These are phyloP conservation scores for Romanomermis culicivorax DNA, from an alignment of 2,888 invertebrate genomes.

Conservation along the genomic window DNA sequence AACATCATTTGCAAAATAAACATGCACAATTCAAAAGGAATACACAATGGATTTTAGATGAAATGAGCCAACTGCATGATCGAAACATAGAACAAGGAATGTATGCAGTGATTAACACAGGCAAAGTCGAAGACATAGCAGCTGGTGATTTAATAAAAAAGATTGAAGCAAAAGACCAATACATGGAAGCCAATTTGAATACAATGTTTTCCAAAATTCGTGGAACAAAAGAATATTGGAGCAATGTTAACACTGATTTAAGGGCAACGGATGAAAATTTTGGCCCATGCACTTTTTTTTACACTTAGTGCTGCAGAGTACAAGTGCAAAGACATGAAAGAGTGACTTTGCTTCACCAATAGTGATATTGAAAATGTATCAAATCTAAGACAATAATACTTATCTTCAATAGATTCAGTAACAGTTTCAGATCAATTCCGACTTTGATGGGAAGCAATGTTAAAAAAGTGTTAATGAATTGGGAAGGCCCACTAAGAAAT, in stretches of 20 bases:
- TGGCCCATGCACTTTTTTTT: neutral
- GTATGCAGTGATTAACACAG: neutral
- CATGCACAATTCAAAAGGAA: neutral
- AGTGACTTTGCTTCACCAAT: neutral
- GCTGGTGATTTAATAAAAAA: neutral
- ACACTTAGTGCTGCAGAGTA: constrained; percentile 4
- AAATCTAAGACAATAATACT: neutral
- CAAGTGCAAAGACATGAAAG: constrained; percentile 1
- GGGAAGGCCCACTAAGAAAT: neutral
- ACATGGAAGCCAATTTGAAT: constrained; percentile 4
- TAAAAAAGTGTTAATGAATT: neutral
- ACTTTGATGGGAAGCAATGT: neutral
- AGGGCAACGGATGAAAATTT: neutral
- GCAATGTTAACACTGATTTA: neutral
- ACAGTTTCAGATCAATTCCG: neutral
- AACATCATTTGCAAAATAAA: neutral
- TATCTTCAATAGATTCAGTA: neutral
- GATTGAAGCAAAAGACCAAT: neutral
- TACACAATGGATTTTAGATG: neutral
- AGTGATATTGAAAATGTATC: neutral
- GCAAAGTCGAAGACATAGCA: neutral
- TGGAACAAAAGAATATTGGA: constrained; percentile 7
- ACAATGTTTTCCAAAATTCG: neutral
- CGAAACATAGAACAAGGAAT: neutral
- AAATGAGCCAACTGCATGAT: neutral